Base-by-base conservation (phyloP, 2,888 invertebrate species). In the Linnaemya vulpina region DNA sequence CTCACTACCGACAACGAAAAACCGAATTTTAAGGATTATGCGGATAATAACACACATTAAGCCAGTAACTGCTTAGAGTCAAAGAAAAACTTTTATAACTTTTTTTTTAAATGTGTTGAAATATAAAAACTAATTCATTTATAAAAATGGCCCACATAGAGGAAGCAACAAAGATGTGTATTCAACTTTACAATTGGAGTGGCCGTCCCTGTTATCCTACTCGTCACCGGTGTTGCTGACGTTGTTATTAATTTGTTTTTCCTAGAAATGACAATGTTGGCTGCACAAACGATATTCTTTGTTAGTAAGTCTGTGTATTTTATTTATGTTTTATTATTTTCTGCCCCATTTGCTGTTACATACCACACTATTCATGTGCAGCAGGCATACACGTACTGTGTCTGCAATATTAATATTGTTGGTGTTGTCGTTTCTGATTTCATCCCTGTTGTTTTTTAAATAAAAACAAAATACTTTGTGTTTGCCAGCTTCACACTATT, bases 381-480 rank as follows among this genome's bases (percentile, higher is more conserved):
- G 5, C 10, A 10, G 13, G 15, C 58, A 71, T 22, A 55, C 10
- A 38, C 20, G 38, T 22, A 38, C n/a, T 22, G 17, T 40, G 51
- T 13, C 11, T n/a, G 17, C 8, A 70, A 4, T 58, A 43, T 58
- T 60, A 46, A 30, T 46, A 30, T 58, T 46, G 10, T 46, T 71
- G 43, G 17, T 58, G 35, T 8, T 25, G 40, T 40, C 11, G 25
- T 22, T 55, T 46, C 17, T 60, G 35, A 30, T 58, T 35, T 9
- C 7, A 22, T 13, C 8, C 60, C 20, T 51, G 1, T 46, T 38
- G n/a, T 30, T 30, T 3, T 15, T 53, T 17, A 38, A 70, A 8
- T 51, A 55, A 70, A 70, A n/a, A n/a, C n/a, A n/a, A 17, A 79
- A 20, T 71, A 63, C 43, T 70, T 70, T 70, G 53, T 70, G 62